These are phyloP conservation scores for Epicauta chinensis DNA, from an alignment of 1,140 invertebrate genomes.

Conservation along the genomic window DNA sequence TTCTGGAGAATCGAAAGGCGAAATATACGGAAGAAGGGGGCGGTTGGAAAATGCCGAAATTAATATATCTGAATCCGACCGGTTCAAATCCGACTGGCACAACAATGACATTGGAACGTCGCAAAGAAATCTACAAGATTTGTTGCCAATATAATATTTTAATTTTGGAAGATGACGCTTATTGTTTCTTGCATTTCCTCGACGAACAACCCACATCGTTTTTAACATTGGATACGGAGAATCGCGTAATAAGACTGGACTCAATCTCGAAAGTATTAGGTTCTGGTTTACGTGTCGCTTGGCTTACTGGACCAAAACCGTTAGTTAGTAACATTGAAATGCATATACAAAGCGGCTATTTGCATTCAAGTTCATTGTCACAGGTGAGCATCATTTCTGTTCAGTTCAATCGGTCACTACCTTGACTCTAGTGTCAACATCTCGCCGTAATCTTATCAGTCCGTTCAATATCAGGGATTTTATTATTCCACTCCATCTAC, in stretches of 20 bases:
- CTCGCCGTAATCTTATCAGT: too few relatives aligned
- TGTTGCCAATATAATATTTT: constrained; percentile 70
- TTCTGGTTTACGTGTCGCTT: constrained; percentile 63
- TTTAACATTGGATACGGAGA: constrained; percentile 67
- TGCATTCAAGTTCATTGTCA: constrained; percentile 66
- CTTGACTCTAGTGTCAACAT: too few relatives aligned
- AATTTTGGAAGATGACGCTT: constrained; percentile 78
- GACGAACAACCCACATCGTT: constrained; percentile 58
- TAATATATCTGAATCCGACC: constrained; percentile 55
- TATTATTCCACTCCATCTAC: too few relatives aligned
- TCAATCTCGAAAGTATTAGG: constrained; percentile 75
- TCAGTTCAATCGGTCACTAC: not conserved
- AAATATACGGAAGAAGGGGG: constrained; percentile 39
- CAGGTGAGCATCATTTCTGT: constrained; percentile 45
- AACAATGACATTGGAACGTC: constrained; percentile 57
- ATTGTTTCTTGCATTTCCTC: constrained; percentile 65
- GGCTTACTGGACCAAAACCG: constrained; percentile 60
- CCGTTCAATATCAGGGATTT: too few relatives aligned
- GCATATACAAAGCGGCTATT: constrained; percentile 64
- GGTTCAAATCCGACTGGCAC: constrained; percentile 65
- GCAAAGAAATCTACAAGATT: constrained; percentile 65
- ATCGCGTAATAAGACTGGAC: constrained; percentile 70
- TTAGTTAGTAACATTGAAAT: constrained; percentile 57
- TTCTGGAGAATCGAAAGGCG: constrained; percentile 43
- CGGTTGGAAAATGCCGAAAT: constrained; percentile 51